phyloP scores from a whole-genome alignment of 2,113 vertebrate species.

The Campylorhamphus procurvoides region DNA sequence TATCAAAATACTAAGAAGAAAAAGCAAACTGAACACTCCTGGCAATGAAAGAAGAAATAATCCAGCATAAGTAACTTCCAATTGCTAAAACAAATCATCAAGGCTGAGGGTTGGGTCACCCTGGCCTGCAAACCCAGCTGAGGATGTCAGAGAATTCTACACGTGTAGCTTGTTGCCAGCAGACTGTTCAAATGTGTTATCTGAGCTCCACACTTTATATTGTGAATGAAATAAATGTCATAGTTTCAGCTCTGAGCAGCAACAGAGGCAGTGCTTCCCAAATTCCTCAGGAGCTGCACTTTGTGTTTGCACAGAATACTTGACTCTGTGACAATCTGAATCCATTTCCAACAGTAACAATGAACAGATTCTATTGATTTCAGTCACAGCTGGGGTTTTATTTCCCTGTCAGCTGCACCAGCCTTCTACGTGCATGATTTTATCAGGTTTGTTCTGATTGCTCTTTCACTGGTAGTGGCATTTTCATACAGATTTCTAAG shows the following conservation, averaged over 20 bases:
- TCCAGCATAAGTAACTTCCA: conserved; percentile 6
- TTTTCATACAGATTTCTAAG: neutral
- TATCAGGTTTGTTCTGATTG: neutral
- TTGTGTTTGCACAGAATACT: neutral
- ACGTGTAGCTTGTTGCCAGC: neutral
- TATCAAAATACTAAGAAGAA: conserved; percentile 59
- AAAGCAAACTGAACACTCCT: conserved; percentile 24
- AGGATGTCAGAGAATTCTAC: neutral
- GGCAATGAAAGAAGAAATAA: conserved; percentile 27
- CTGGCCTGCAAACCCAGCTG: neutral
- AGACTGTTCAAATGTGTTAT: neutral
- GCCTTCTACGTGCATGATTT: neutral
- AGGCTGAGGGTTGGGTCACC: neutral
- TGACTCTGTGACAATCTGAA: neutral
- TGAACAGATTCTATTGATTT: neutral
- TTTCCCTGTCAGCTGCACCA: neutral
- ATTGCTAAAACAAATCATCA: conserved; percentile 4
- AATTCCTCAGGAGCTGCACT: neutral
- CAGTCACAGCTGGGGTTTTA: neutral
- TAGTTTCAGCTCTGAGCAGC: neutral
- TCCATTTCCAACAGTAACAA: neutral
- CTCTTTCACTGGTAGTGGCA: neutral
- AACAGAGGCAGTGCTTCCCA: neutral
- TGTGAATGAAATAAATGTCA: neutral
- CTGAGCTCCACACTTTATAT: neutral